These are phyloP conservation scores for Synanthedon myopaeformis DNA, from an alignment of 2,888 invertebrate genomes.

Conservation along the genomic window DNA sequence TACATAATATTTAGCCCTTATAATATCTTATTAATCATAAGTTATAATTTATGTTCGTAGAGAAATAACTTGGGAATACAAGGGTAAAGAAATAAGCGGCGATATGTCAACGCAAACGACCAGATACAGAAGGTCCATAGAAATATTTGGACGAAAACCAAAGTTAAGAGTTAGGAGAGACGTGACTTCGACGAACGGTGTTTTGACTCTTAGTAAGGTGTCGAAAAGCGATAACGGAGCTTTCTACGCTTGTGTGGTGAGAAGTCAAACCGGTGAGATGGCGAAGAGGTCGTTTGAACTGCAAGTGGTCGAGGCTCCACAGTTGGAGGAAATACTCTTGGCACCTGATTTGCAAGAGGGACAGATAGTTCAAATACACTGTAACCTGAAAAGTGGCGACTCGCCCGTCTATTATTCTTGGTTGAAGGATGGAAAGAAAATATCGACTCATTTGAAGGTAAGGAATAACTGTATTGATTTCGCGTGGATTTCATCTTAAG, in stretches of 20 bases:
- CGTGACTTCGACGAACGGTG: conserved; percentile 51
- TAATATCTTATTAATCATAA: too few species aligned
- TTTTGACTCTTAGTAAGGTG: conserved; percentile 71
- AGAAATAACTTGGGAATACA: conserved; percentile 63
- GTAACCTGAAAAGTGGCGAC: conserved; percentile 80
- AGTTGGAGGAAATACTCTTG: conserved; percentile 85
- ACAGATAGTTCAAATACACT: conserved; percentile 86
- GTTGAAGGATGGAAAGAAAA: conserved; percentile 76
- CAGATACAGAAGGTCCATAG: conserved; percentile 45
- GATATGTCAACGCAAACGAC: conserved; percentile 32
- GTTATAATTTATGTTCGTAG: conserved; percentile 23
- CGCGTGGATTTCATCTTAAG: too few species aligned
- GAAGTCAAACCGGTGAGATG: conserved; percentile 80
- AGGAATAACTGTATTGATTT: conserved; percentile 3
- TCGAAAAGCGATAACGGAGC: conserved; percentile 78
- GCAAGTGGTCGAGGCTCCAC: conserved; percentile 79
- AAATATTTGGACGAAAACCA: conserved; percentile 60
- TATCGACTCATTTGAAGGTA: conserved; percentile 75
- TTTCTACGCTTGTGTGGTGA: conserved; percentile 82
- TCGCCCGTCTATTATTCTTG: conserved; percentile 78
- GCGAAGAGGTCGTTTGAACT: conserved; percentile 79
- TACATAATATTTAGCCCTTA: too few species aligned
- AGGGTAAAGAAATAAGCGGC: conserved; percentile 52
- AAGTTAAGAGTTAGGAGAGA: conserved; percentile 59
- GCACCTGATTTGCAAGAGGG: conserved; percentile 85